Evolutionary conservation across 53 echinoderm and acorn worm genomes (phyloP), one percentile per base, ranked within the genome.

Genomic region (Luidia sarsii): DNA sequence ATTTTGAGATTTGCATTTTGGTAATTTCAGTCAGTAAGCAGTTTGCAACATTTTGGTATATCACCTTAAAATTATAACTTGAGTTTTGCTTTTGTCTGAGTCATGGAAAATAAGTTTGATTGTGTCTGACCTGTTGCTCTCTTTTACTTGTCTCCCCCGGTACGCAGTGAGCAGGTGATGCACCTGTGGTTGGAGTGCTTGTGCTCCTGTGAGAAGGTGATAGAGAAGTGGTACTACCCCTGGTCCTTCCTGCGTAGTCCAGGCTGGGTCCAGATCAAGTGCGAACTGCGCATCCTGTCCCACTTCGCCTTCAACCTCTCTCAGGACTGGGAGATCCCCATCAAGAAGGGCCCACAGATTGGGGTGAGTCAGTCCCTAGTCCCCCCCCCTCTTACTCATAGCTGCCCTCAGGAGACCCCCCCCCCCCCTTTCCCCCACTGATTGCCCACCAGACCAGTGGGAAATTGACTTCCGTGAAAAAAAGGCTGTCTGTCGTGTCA

Each of bases 241-340:
- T 97, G 88, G 86, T 97, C 97, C 60, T 97, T 97, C 89, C 88
- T 97, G 13, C 88, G 97, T 18, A 97, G 97, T 50, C 97, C 97
- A 15, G 97, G 97, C 48, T 97, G 97, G 97, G 97, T 97, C 7
- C 97, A 97, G 88, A 97, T 97, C 74, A 97, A 97, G 65, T 97
- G 97, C 53, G 97, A 97, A 66, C 85, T 97, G 45, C 64, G 97
- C 11, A 80, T 97, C 52, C 89, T 97, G 69, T 97, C 97, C 56
- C 91, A 87, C 57, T 97, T 97, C 87, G 97, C 97, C 39, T 97
- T 97, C 93, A 97, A 87, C 68, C 67, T 97, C 48, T 97, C 97
- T 1, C 93, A 91, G 71, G 93, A 97, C 80, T 97, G 92, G 92
- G 97, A 97, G 65, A 88, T 97, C 3, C 97, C 97, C 9, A 31